Percentiles rank a stretch among this genome's conserved stretches.
Evolutionary conservation across 2,797 vertebrate species (phyloP).

Genomic region (Rhynchotus rufescens): DNA sequence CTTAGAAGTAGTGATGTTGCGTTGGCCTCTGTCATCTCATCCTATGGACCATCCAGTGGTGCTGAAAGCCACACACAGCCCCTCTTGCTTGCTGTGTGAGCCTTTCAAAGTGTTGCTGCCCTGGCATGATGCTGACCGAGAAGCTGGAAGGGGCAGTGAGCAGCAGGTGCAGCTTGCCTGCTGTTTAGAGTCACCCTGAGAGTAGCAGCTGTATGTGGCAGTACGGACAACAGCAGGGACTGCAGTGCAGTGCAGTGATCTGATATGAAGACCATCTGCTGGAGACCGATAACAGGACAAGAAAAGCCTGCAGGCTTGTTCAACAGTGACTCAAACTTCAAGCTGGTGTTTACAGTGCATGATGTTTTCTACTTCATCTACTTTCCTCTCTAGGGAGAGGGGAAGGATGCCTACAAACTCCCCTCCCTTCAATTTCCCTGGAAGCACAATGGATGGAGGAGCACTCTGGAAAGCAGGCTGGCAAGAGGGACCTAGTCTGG

Average conservation of each 20-base stretch:
- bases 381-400: conserved; percentile 9
- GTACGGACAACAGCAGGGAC: neutral
- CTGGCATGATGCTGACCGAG: neutral
- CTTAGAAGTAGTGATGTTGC: neutral
- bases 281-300: conserved; percentile 9
- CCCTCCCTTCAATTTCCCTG: neutral
- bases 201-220: conserved; percentile 23
- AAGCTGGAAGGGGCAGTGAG: neutral
- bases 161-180: neutral
- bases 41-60: neutral
- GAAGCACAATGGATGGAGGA: neutral
- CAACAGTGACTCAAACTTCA: conserved; percentile 20
- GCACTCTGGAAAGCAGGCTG: neutral
- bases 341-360: neutral
- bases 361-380: neutral
- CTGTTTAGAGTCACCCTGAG: neutral
- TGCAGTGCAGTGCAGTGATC: neutral
- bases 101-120: neutral
- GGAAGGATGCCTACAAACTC: neutral
- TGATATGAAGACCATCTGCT: conserved; percentile 45
- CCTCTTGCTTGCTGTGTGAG: neutral
- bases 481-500: neutral
- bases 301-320: conserved; percentile 6
- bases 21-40: neutral
- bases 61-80: neutral